Base-by-base conservation (phyloP, 2,797 vertebrate species). In the Hypotaenidia okinawae region DNA sequence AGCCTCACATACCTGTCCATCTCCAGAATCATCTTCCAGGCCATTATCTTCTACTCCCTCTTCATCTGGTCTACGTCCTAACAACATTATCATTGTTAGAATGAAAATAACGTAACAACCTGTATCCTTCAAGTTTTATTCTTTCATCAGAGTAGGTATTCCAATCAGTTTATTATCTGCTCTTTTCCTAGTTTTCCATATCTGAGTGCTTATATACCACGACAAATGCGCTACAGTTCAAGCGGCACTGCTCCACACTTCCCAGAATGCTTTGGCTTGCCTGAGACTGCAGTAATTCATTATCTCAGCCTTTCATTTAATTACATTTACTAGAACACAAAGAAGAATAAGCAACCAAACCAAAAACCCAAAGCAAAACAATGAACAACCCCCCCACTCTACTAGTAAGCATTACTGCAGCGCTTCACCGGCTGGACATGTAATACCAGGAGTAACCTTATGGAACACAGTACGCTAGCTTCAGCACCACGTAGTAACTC, bases 1-100 rank as follows among this genome's bases (percentile, higher is more conserved):
- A 33, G 63, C 3, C n/a, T 16, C 70, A n/a, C 55, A 6, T 98
- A 99, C 99, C 97, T 99, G 98, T 10, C 98, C 98, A 19, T 99
- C 99, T 67, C 94, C 98, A 3, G 98, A 99, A 91, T 99, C 99
- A 54, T 99, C 99, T 75, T 99, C 99, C 24, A 99, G 83, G 33
- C 98, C 97, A 11, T 97, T 97, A 76, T 99, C 99, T 77, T 99
- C 99, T 18, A 94, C 82, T 90, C 98, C 99, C 39, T 99, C 99
- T 30, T 98, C 98, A 5, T 99, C 99, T 67, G 93, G 92, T 87
- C 96, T 98, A 63, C 98, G 97, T 62, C 99, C 99, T 99, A 84
- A 32, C 59, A 77, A 96, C 18, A 97, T 77, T 25, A 88, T 0
- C 68, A 94, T 13, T 3, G 0, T 94, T 57, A 91, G 54, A 84